These are phyloP conservation scores for Watsonalla binaria DNA, from an alignment of 2,888 invertebrate species.

Conservation along the genomic window DNA sequence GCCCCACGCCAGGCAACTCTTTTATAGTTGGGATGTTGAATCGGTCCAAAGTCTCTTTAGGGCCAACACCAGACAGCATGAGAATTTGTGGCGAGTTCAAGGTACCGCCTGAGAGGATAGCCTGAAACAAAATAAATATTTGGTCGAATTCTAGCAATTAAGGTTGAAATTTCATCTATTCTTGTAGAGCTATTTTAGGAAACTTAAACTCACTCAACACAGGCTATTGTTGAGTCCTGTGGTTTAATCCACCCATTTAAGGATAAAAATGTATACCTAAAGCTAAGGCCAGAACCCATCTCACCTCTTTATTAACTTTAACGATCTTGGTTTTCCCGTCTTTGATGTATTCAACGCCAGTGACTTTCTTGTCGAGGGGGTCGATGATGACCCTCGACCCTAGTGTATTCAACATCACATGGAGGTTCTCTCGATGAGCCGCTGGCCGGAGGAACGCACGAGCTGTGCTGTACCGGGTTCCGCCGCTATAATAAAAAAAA, in stretches of 20 bases:
- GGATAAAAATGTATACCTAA: too few relatives aligned
- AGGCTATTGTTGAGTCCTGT: too few relatives aligned
- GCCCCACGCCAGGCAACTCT: constrained; percentile 83
- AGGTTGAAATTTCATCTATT: not conserved
- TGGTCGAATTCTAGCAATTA: not conserved
- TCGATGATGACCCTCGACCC: constrained; percentile 78
- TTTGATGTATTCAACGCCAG: constrained; percentile 80
- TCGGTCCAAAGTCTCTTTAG: constrained; percentile 76
- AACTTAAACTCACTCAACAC: too few relatives aligned
- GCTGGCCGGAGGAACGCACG: constrained; percentile 81
- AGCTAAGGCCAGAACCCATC: not conserved
- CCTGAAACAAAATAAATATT: constrained; percentile 36
- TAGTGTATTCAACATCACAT: constrained; percentile 80
- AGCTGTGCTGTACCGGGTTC: constrained; percentile 80
- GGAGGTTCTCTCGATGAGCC: constrained; percentile 77
- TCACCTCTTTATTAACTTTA: constrained; percentile 74
- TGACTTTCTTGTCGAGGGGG: constrained; percentile 66
- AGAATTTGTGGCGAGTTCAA: constrained; percentile 83
- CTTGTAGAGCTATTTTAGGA: too few relatives aligned
- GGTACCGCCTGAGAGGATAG: constrained; percentile 81
- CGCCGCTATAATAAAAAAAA: too few relatives aligned
- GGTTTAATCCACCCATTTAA: too few relatives aligned
- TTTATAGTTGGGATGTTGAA: constrained; percentile 80
- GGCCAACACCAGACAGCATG: constrained; percentile 82
- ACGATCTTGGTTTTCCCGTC: constrained; percentile 65